Percentiles rank a stretch among this genome's conserved stretches.
Evolutionary conservation across 2,113 vertebrate species (phyloP).

Genomic region (Pteropus alecto): DNA sequence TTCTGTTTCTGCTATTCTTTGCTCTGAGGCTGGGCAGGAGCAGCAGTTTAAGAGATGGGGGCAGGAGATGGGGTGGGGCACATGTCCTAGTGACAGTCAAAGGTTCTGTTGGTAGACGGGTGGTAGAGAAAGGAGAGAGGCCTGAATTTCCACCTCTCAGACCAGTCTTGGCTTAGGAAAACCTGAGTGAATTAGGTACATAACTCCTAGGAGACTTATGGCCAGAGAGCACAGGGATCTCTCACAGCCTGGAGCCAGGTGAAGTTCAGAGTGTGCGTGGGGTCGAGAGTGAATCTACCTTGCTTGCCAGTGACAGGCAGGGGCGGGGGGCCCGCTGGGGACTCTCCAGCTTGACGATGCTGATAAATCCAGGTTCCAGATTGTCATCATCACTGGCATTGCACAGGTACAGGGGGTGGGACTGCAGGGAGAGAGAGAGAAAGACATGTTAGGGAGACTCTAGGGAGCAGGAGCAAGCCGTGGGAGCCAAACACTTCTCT

Average conservation of each 20-base stretch:
- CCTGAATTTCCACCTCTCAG: background rate
- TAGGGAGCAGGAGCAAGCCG: background rate
- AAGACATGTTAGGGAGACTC: conserved; percentile 43
- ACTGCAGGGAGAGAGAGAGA: conserved; percentile 84
- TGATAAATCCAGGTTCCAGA: conserved; percentile 92
- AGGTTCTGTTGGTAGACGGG: background rate
- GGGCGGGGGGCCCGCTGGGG: conserved; percentile 89
- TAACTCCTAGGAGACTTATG: background rate
- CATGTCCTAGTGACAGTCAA: background rate
- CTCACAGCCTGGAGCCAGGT: background rate
- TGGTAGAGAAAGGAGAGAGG: background rate
- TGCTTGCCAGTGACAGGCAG: conserved; percentile 92
- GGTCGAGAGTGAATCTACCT: conserved; percentile 83
- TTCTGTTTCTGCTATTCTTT: background rate
- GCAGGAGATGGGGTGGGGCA: background rate
- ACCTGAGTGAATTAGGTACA: background rate
- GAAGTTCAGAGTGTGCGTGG: background rate
- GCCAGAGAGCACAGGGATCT: background rate
- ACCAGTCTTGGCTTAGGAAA: background rate
- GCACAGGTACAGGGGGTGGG: conserved; percentile 96
- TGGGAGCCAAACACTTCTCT: background rate
- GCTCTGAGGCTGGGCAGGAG: background rate
- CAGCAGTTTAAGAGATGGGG: background rate
- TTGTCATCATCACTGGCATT: conserved; percentile 98
- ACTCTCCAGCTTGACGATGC: conserved; percentile 96